Base-by-base conservation (phyloP, 2,113 vertebrate genomes). In the Peromyscus californicus region DNA sequence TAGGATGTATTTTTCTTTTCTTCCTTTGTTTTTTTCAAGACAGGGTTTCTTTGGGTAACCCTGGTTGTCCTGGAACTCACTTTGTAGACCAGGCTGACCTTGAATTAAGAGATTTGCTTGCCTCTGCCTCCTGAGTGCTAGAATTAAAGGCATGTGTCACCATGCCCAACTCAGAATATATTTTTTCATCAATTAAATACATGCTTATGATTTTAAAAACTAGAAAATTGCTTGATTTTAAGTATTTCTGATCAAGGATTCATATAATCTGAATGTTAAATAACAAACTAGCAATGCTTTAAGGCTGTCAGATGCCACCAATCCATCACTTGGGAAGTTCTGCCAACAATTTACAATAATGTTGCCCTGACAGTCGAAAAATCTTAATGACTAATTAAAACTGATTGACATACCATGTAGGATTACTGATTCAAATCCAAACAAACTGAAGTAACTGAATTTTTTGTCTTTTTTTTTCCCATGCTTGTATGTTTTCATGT, bases 211-310 rank as follows among this genome's bases (percentile, higher is more conserved):
- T 70, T 93, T 86, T 45, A 91, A 84, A 96, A 36, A 45, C 69
- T 79, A 89, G 57, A 79, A 6, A 69, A 87, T 1, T 85, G 21
- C 13, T 79, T 89, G 72, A 91, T 87, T 74, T 87, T 80, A 96
- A 90, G 31, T 48, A 93, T 61, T 95, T 90, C n/a, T 78, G 42
- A 75, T 85, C 59, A 96, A 94, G 45, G 19, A 93, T 65, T 33
- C 69, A 63, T 24, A 54, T 61, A 70, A 36, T 45, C 74, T n/a
- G 15, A 78, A 65, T 51, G 74, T 29, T 72, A 82, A 75, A 59
- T 36, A 8, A 75, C 33, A 92, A 63, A 93, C 31, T 24, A 93
- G 15, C 19, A 91, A 92, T 93, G 54, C 63, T 95, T 54, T 31
- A 93, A 94, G 45, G 84, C 0, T 88, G 16, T 65, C 10, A 88